Conservation (phyloP, 1,140 invertebrate species). For the Medauroidea extradentata region DNA sequence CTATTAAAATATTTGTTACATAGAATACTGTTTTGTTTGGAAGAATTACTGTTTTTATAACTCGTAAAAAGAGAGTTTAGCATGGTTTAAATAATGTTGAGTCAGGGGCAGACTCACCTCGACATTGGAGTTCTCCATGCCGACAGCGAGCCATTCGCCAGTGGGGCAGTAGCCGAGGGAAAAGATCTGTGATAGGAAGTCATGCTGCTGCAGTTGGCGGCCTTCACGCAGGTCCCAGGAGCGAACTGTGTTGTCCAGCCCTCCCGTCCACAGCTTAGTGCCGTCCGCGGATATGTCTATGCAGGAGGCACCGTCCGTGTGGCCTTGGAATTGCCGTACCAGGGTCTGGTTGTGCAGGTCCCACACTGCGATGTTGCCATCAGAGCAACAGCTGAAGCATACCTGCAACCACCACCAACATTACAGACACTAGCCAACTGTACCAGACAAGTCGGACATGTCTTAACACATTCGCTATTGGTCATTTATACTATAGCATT, state of each 20-base stretch:
- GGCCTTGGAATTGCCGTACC: slow-evolving; percentile 89
- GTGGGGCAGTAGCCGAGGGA: slow-evolving; percentile 95
- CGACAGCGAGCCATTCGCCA: slow-evolving; percentile 96
- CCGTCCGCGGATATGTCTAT: slow-evolving; percentile 96
- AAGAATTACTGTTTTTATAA: too few relatives aligned
- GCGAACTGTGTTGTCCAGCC: slow-evolving; percentile 91
- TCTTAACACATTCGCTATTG: neutral
- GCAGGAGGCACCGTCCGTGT: slow-evolving; percentile 94
- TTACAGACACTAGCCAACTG: neutral
- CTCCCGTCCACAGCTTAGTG: slow-evolving; percentile 94
- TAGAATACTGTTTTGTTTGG: too few relatives aligned
- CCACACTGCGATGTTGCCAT: slow-evolving; percentile 97
- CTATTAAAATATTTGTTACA: too few relatives aligned
- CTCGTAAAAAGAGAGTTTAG: too few relatives aligned
- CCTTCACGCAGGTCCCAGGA: slow-evolving; percentile 93
- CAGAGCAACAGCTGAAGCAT: slow-evolving; percentile 96
- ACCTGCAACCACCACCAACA: slow-evolving; percentile 37
- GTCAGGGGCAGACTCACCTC: slow-evolving; percentile 71
- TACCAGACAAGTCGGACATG: neutral
- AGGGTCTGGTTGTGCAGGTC: slow-evolving; percentile 91
- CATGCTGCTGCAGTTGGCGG: slow-evolving; percentile 82
- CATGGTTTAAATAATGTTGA: too few relatives aligned
- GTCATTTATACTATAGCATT: neutral
- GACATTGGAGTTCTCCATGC: slow-evolving; percentile 97
- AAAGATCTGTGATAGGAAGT: slow-evolving; percentile 88